Evolutionary conservation across 1,140 invertebrate species (phyloP), one percentile per base, ranked within the genome.

Genomic region (Trichonephila clavata): DNA sequence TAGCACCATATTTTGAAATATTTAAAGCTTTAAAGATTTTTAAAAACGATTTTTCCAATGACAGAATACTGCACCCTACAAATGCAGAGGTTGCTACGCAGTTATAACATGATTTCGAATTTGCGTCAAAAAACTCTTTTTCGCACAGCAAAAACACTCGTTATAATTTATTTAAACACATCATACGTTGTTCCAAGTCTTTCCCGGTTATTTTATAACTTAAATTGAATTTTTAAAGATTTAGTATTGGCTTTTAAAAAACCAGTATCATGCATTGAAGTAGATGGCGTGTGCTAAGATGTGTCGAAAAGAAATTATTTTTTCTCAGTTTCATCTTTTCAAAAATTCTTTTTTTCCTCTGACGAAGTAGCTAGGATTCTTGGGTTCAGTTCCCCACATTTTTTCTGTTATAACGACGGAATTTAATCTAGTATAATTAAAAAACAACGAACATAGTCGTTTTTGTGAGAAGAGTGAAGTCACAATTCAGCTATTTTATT

Each of bases 221-320:
- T 57, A 71, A 93, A 80, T 81, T 61, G 6, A n/a, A 39, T 32
- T 87, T 93, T 88, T 43, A 88, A 93, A 24, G 39, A 80, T 88
- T 93, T 93, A 61, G 21, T 27, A 87, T 87, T 81, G 32, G 18
- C 10, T 43, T 93, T 93, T 93, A 87, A 80, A 80, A 93, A 93
- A 60, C 39, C n/a, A 88, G 14, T 16, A 63, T 61, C 39, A 61
- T 80, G 68, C 86, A 93, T 80, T 87, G 71, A 60, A 80, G 7
- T 57, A 43, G 65, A 93, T 88, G 65, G 92, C 18, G 92, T 93
- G 92, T 93, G 92, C 92, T 93, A 93, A 87, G 24, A 50, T 77
- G 84, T 24, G 21, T 27, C 32, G 50, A 93, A 93, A 93, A 93
- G 63, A 88, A 93, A 93, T 93, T 93, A 86, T 93, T 93, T 93